phyloP scores from a whole-genome alignment of 2,797 vertebrate species.

The Neoniphon sammara region DNA sequence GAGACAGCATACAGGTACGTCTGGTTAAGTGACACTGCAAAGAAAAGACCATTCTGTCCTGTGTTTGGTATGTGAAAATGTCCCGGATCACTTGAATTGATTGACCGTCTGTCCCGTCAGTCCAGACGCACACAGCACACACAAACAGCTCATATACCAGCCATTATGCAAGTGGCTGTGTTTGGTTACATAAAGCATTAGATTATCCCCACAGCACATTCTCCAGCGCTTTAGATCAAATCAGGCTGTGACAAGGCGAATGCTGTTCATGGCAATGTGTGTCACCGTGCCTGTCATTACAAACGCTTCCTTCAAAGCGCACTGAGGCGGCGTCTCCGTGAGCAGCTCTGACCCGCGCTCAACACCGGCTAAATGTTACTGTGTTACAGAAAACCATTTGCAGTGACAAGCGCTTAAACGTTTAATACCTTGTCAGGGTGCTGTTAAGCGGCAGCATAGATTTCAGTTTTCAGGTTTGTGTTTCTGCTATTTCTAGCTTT shows the following conservation, averaged over 20 bases:
- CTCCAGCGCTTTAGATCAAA: slow-evolving; percentile 14
- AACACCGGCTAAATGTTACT: background rate
- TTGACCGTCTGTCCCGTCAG: background rate
- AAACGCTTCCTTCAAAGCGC: background rate
- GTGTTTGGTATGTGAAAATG: no score
- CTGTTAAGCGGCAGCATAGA: background rate
- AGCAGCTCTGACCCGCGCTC: background rate
- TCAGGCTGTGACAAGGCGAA: background rate
- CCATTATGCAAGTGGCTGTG: background rate
- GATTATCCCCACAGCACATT: slow-evolving; percentile 24
- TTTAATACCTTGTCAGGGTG: background rate
- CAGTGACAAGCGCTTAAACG: background rate
- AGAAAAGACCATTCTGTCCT: background rate
- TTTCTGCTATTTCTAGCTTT: background rate
- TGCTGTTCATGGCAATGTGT: background rate
- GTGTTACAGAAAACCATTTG: background rate
- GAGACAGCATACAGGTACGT: no score
- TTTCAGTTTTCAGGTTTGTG: background rate
- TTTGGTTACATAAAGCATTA: slow-evolving; percentile 8
- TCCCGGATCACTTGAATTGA: no score
- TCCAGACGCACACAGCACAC: slow-evolving; percentile 12
- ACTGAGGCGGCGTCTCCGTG: background rate
- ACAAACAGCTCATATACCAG: background rate
- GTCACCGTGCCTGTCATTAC: background rate
- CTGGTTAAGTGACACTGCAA: no score